A percentile compares a stretch with the other conserved stretches of the same genome.
These are phyloP conservation scores for Hypercompe scribonia DNA, from an alignment of 2,888 invertebrate genomes.

Conservation along the genomic window DNA sequence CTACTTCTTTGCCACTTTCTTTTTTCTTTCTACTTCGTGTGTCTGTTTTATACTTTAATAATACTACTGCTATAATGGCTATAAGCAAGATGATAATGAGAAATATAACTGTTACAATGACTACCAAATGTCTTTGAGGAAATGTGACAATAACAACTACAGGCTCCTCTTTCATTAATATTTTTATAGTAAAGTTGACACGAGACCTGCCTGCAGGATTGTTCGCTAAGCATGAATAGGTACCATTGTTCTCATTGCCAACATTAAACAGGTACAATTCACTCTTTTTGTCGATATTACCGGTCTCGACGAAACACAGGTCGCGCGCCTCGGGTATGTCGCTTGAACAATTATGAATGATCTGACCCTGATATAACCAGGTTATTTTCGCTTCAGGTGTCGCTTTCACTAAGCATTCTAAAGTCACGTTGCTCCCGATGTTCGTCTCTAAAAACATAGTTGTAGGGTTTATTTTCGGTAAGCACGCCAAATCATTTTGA, in stretches of 20 bases:
- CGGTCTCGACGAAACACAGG: constrained; percentile 90
- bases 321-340: constrained; percentile 89
- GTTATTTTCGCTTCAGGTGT: constrained; percentile 93
- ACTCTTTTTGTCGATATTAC: constrained; percentile 91
- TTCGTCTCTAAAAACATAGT: constrained; percentile 92
- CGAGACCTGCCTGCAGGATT: constrained; percentile 93
- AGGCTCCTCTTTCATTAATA: constrained; percentile 91
- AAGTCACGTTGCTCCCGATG: constrained; percentile 93
- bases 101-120: constrained; percentile 89
- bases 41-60: constrained; percentile 85
- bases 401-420: constrained; percentile 93
- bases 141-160: constrained; percentile 89
- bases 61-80: constrained; percentile 89
- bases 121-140: constrained; percentile 90
- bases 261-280: constrained; percentile 93
- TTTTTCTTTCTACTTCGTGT: constrained; percentile 84
- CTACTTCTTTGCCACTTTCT: constrained; percentile 88
- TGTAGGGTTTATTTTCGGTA: constrained; percentile 92
- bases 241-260: constrained; percentile 93
- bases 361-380: constrained; percentile 94
- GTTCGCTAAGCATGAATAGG: constrained; percentile 94
- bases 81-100: constrained; percentile 89
- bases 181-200: constrained; percentile 93
- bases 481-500: constrained; percentile 91
- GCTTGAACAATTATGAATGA: constrained; percentile 91